These are phyloP conservation scores for Lepidostoma basale DNA, from an alignment of 1,140 invertebrate species.

Conservation along the genomic window DNA sequence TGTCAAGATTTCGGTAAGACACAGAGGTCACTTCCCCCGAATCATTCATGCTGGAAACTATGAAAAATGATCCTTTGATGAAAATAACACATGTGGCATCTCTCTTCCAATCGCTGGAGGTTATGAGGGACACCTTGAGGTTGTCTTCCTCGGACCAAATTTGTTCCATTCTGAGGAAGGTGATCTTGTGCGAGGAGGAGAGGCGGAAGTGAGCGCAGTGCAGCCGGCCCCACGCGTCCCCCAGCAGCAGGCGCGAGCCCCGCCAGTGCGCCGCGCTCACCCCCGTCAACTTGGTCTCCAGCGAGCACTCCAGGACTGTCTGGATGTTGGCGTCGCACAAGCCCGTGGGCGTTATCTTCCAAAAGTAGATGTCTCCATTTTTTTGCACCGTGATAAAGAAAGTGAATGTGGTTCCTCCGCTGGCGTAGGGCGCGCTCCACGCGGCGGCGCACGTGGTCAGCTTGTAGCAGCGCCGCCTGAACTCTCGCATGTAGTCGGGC, in stretches of 20 bases:
- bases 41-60: background rate
- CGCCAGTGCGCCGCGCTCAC: background rate
- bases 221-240: background rate
- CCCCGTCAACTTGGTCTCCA: background rate
- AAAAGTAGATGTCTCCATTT: slow-evolving; percentile 22
- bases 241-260: background rate
- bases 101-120: background rate
- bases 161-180: background rate
- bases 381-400: slow-evolving; percentile 24
- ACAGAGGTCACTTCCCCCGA: background rate
- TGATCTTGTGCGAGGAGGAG: background rate
- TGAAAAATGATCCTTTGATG: slow-evolving; percentile 17
- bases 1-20: background rate
- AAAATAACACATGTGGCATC: slow-evolving; percentile 3
- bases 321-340: background rate
- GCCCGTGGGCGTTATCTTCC: slow-evolving; percentile 10
- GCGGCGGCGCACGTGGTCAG: slow-evolving; percentile 11
- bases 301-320: background rate
- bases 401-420: background rate
- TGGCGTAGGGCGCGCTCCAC: slow-evolving; percentile 20
- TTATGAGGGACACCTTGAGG: slow-evolving; percentile 1
- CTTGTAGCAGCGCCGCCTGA: slow-evolving; percentile 3
- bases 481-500: background rate
- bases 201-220: slow-evolving; percentile 1
- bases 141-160: slow-evolving; percentile 23